Base-by-base conservation (phyloP, 2,113 vertebrate species). In the Oncorhynchus masou region DNA sequence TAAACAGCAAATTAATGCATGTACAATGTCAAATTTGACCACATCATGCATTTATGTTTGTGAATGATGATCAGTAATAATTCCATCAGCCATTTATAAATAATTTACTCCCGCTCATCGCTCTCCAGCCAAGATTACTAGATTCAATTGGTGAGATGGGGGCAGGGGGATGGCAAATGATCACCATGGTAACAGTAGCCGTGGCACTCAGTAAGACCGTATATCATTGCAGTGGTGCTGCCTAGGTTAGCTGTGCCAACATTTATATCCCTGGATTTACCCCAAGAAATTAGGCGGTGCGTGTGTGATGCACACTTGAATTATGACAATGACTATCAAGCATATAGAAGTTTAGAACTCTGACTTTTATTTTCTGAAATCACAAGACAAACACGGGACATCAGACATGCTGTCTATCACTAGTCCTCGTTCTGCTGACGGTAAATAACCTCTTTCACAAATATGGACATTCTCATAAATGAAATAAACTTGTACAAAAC, bases 1-100 rank as follows among this genome's bases (percentile, higher is more conserved):
- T 86, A 79, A 79, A 82, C 59, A 74, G 76, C 82, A 85, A 86
- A 88, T 87, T 66, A 82, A 85, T 86, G 78, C 84, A 83, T 88
- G 88, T 86, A 64, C 79, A 81, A 68, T 81, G 84, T 85, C 88
- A 81, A 27, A 82, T 82, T 70, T 78, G 76, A 86, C 71, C 78
- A 83, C 81, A 81, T 77, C 75, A 39, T 77, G 59, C 80, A 88
- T 85, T 79, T 86, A 88, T 87, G 81, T 79, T 74, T 67, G 78
- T 82, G 84, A 90, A 90, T 82, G 79, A 88, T 85, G 84, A 89
- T 89, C 70, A 78, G 81, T 77, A 88, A 87, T 84, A 88, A 88
- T 90, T 87, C 80, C 79, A 87, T 89, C 86, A 84, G 74, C 84
- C 76, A 74, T 90, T 90, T 90, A 90, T 90, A 89, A 92, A 91